A percentile compares a stretch with the other conserved stretches of the same genome.
phyloP scores from a whole-genome alignment of 2,113 vertebrate species.

The Xyrauchen texanus region DNA sequence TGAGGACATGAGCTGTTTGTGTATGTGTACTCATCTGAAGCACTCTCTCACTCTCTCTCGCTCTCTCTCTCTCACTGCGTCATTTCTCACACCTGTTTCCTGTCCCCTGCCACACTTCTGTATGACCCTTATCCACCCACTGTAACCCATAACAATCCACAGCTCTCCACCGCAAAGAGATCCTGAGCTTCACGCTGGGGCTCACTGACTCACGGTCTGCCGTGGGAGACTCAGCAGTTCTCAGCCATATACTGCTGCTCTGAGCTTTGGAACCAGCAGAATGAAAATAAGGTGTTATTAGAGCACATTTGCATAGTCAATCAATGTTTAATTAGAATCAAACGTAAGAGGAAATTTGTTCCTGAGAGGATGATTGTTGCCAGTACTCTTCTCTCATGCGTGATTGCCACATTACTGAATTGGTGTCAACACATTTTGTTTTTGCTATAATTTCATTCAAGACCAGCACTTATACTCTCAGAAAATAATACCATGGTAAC shows the following conservation, averaged over 20 bases:
- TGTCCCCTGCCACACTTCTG: constrained; percentile 52
- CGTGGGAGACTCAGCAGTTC: constrained; percentile 40
- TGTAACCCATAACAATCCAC: constrained; percentile 43
- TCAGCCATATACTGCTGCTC: constrained; percentile 36
- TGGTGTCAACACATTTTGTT: too few species aligned
- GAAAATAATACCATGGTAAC: too few species aligned
- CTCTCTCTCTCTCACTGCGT: constrained; percentile 45
- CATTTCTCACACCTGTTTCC: constrained; percentile 60
- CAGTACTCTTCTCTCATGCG: background rate
- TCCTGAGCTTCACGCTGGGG: constrained; percentile 21
- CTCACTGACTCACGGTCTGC: constrained; percentile 51
- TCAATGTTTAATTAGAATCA: background rate
- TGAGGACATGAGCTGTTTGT: constrained; percentile 33
- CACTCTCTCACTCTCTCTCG: constrained; percentile 28
- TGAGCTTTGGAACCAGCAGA: background rate
- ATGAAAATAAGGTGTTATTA: background rate
- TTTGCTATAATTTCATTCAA: too few species aligned
- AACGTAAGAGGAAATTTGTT: background rate
- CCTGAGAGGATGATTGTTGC: background rate
- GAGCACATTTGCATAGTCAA: background rate
- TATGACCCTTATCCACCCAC: constrained; percentile 53
- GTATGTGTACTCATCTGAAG: constrained; percentile 24
- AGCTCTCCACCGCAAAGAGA: background rate
- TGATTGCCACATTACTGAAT: too few species aligned
- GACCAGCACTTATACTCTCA: too few species aligned